Percentiles rank a stretch among this genome's conserved stretches.
These are phyloP conservation scores for Heliconius charithonia DNA, from an alignment of 2,888 invertebrate genomes.

Conservation along the genomic window DNA sequence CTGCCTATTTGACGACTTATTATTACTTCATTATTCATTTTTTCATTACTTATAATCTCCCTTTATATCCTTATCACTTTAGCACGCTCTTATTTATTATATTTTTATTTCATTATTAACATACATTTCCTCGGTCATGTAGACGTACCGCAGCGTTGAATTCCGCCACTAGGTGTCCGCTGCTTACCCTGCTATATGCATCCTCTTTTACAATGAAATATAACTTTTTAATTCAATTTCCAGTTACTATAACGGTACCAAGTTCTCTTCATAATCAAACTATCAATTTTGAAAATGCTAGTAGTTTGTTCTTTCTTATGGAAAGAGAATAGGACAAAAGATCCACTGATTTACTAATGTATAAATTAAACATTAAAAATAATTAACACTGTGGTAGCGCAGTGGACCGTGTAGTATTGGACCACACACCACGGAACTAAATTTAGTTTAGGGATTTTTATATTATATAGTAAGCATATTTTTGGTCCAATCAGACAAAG, in stretches of 20 bases:
- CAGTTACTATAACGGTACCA: neutral
- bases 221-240: too few species aligned
- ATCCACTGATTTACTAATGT: neutral
- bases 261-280: neutral
- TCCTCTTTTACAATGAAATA: too few species aligned
- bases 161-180: too few species aligned
- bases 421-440: neutral
- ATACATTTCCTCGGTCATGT: too few species aligned
- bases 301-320: neutral
- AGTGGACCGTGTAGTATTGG: neutral
- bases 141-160: too few species aligned
- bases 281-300: neutral
- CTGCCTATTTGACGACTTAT: too few species aligned
- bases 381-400: neutral
- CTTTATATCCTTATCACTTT: too few species aligned
- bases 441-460: neutral
- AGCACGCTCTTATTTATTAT: too few species aligned
- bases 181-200: too few species aligned
- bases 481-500: neutral
- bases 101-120: too few species aligned
- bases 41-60: too few species aligned
- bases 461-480: neutral
- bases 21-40: too few species aligned
- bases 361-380: slow-evolving; percentile 13
- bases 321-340: neutral